A percentile compares a stretch with the other conserved stretches of the same genome.
Conservation (phyloP, 2,797 vertebrate species). For the Podargus strigoides region DNA sequence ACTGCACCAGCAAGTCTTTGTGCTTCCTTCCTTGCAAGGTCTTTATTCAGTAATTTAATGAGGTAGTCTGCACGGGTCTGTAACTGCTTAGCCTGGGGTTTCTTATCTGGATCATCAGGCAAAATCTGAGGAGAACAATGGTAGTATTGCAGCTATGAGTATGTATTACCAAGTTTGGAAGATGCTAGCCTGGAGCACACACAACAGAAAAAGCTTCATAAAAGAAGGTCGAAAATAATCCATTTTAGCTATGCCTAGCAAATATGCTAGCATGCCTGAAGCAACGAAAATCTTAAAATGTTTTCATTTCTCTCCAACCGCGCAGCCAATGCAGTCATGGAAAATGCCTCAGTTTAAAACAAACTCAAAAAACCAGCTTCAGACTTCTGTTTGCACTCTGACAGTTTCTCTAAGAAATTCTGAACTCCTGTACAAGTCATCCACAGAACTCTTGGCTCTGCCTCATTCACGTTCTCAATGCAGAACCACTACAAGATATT, state of each 20-base stretch:
- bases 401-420: neutral
- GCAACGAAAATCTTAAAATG: neutral
- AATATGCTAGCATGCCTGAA: neutral
- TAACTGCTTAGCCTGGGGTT: conserved; percentile 97
- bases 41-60: conserved; percentile 97
- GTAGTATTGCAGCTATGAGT: neutral
- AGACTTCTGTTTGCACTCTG: neutral
- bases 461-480: neutral
- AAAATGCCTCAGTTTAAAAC: neutral
- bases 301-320: neutral
- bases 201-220: neutral
- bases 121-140: conserved; percentile 82
- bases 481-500: neutral
- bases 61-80: conserved; percentile 99
- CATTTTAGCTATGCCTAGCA: neutral
- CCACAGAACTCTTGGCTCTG: neutral
- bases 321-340: neutral
- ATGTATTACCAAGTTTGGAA: neutral
- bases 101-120: conserved; percentile 98
- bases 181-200: neutral
- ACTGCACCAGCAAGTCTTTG: conserved; percentile 89
- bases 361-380: neutral
- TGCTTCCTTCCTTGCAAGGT: conserved; percentile 92
- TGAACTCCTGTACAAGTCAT: neutral
- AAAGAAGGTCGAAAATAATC: neutral